Conservation (phyloP, 2,113 vertebrate genomes). For the Catagonus wagneri region DNA sequence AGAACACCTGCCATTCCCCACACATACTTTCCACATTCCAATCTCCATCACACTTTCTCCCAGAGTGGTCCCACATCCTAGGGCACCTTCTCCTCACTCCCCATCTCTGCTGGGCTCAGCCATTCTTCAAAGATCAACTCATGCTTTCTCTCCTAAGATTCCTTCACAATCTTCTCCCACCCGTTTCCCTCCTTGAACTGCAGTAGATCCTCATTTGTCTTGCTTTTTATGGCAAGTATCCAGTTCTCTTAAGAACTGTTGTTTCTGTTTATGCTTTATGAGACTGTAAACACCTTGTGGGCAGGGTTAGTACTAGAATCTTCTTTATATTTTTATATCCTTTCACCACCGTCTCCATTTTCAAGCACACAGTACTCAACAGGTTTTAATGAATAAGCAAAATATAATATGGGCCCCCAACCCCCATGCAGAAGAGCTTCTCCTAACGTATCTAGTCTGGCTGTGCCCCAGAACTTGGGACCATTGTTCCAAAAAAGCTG, state of each 20-base stretch:
- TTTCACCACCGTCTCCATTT: neutral
- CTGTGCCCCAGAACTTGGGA: neutral
- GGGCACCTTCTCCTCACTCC: neutral
- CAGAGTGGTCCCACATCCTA: neutral
- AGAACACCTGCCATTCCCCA: neutral
- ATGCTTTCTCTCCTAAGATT: neutral
- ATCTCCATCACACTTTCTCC: neutral
- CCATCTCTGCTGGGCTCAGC: neutral
- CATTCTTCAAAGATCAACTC: conserved; percentile 2
- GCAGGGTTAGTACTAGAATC: neutral
- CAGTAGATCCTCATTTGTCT: neutral
- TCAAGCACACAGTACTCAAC: neutral
- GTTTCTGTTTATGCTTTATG: conserved; percentile 41
- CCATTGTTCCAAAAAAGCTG: neutral
- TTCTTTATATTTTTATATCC: conserved; percentile 19
- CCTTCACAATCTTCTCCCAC: neutral
- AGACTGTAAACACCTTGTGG: neutral
- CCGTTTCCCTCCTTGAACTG: neutral
- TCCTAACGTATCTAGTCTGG: neutral
- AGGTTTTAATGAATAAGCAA: conserved; percentile 36
- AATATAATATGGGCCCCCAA: neutral
- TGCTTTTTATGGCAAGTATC: neutral
- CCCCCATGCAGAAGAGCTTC: neutral
- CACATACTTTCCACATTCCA: neutral
- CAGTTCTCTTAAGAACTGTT: conserved; percentile 47